These are phyloP conservation scores for Napeogenes sylphis DNA, from an alignment of 2,888 invertebrate species.

Conservation along the genomic window DNA sequence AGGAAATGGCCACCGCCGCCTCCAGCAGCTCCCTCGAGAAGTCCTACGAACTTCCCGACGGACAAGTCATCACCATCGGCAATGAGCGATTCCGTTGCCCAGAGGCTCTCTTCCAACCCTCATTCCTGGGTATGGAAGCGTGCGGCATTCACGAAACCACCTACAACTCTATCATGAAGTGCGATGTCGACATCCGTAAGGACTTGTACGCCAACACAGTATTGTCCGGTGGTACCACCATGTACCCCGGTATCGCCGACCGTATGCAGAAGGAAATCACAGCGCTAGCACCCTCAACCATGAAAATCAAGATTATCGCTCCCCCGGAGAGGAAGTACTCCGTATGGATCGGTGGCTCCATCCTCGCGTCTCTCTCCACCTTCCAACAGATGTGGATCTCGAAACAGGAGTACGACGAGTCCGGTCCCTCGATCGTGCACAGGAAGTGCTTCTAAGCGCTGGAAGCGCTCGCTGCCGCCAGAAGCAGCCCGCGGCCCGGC, in stretches of 20 bases:
- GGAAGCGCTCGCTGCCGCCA: constrained; percentile 45
- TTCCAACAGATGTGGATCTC: constrained; percentile 98
- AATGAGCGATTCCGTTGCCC: constrained; percentile 97
- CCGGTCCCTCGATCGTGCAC: constrained; percentile 61
- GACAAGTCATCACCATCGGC: constrained; percentile 94
- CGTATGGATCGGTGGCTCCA: constrained; percentile 95
- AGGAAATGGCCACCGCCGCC: constrained; percentile 96
- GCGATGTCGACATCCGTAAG: constrained; percentile 97
- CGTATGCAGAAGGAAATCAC: constrained; percentile 96
- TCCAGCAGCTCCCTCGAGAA: constrained; percentile 95
- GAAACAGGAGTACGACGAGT: constrained; percentile 98
- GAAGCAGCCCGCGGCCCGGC: constrained; percentile 60
- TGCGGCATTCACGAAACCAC: constrained; percentile 93
- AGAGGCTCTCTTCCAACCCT: constrained; percentile 96
- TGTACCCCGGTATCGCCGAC: constrained; percentile 96
- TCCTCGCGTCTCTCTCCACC: constrained; percentile 92
- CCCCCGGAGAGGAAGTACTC: constrained; percentile 91
- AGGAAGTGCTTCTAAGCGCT: constrained; percentile 29
- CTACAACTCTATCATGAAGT: constrained; percentile 98
- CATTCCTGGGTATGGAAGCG: constrained; percentile 93
- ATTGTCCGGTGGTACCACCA: constrained; percentile 94
- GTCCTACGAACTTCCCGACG: constrained; percentile 96
- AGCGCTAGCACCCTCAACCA: constrained; percentile 91
- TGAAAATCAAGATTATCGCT: constrained; percentile 96
- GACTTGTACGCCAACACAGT: constrained; percentile 97